A percentile compares a stretch with the other conserved stretches of the same genome.
Conservation (phyloP, 2,113 vertebrate genomes). For the Nanorana parkeri region DNA sequence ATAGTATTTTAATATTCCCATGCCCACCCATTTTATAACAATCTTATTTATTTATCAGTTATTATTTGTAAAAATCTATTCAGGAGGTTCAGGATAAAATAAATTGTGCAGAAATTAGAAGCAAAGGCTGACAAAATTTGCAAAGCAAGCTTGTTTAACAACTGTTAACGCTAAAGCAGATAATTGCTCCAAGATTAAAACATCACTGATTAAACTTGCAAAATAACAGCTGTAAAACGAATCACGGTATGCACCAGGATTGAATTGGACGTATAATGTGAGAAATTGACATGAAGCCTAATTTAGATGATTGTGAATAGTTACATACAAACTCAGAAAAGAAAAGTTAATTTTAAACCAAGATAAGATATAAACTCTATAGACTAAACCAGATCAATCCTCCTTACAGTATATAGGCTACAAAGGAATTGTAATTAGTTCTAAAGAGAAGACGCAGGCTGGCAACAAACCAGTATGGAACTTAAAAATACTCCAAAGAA, state of each 20-base stretch:
- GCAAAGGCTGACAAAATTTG: slow-evolving; percentile 39
- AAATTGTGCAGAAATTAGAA: slow-evolving; percentile 13
- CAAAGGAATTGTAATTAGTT: too few species aligned
- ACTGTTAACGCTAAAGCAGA: slow-evolving; percentile 47
- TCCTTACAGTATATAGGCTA: too few species aligned
- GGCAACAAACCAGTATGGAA: too few species aligned
- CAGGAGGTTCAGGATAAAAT: slow-evolving; percentile 14
- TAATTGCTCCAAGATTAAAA: slow-evolving; percentile 44
- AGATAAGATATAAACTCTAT: background rate
- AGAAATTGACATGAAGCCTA: slow-evolving; percentile 26
- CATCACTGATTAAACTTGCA: slow-evolving; percentile 45
- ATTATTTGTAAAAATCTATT: background rate
- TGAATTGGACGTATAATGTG: slow-evolving; percentile 38
- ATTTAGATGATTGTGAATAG: slow-evolving; percentile 36
- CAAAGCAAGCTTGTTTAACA: slow-evolving; percentile 48
- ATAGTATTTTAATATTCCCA: too few species aligned
- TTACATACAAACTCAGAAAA: slow-evolving; percentile 15
- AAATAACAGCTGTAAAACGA: slow-evolving; percentile 40
- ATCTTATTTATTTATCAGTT: too few species aligned
- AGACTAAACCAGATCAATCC: too few species aligned
- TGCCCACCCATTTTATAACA: too few species aligned
- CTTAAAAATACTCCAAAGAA: too few species aligned
- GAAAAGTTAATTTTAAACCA: background rate
- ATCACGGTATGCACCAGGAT: slow-evolving; percentile 19
- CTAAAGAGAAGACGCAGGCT: too few species aligned